Conservation (phyloP, 2,888 invertebrate genomes). For the Tiliacea citrago region DNA sequence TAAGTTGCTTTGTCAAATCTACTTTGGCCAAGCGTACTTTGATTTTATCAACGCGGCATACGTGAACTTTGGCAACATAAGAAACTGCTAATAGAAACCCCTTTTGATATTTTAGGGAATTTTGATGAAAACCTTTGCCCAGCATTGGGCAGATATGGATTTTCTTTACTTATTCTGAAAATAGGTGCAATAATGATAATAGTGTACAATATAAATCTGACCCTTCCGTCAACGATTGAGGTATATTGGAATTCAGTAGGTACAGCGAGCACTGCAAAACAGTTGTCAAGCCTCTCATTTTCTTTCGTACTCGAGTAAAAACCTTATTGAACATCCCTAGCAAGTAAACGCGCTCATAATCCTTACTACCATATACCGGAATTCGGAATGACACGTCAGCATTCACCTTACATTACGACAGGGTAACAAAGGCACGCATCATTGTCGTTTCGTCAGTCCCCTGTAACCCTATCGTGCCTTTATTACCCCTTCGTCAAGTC, state of each 20-base stretch:
- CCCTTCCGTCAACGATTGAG: not conserved
- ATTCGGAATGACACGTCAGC: conserved; percentile 42
- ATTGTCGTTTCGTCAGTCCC: conserved; percentile 20
- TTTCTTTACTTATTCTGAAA: not conserved
- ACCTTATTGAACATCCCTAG: conserved; percentile 41
- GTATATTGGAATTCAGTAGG: not conserved
- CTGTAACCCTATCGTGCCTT: conserved; percentile 17
- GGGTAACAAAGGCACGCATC: conserved; percentile 36
- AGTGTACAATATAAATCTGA: not conserved
- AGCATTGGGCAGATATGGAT: not conserved
- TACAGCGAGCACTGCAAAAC: not conserved
- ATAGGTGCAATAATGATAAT: not conserved
- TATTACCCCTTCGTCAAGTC: conserved; percentile 20
- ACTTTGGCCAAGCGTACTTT: too few species aligned
- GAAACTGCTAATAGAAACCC: not conserved
- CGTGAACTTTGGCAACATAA: not conserved
- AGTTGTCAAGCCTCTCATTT: not conserved
- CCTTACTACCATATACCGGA: conserved; percentile 43
- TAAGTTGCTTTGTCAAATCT: too few species aligned
- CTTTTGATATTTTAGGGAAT: not conserved
- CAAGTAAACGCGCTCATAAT: conserved; percentile 40
- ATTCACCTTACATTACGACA: conserved; percentile 45
- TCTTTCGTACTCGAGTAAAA: not conserved
- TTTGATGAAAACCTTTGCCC: too few species aligned
- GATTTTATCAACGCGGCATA: too few species aligned